Evolutionary conservation across 1,140 invertebrate genomes (phyloP).

Genomic region (Neotoxoptera formosana): DNA sequence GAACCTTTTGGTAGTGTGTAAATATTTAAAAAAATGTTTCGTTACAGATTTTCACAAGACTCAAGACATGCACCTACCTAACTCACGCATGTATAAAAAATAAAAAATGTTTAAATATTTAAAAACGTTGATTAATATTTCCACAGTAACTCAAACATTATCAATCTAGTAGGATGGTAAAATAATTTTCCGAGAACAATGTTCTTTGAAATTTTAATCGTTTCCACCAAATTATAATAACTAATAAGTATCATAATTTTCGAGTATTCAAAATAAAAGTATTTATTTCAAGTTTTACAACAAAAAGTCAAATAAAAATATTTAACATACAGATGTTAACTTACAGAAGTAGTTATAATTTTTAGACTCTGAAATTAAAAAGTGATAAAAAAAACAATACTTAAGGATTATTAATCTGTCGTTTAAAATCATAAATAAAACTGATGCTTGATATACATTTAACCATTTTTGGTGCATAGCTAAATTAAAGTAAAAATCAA

Average conservation of each 20-base stretch:
- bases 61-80: not conserved
- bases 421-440: not conserved
- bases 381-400: not conserved
- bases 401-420: not conserved
- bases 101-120: not conserved
- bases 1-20: not conserved
- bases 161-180: not conserved
- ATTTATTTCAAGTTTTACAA: too few relatives aligned
- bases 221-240: too few relatives aligned
- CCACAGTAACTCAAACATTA: not conserved
- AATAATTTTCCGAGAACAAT: not conserved
- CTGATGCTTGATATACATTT: not conserved
- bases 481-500: not conserved
- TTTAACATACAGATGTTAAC: too few relatives aligned
- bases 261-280: too few relatives aligned
- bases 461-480: not conserved
- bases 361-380: too few relatives aligned
- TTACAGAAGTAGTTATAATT: too few relatives aligned
- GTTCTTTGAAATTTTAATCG: not conserved
- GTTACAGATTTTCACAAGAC: not conserved
- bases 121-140: not conserved
- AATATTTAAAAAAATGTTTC: not conserved
- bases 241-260: not conserved
- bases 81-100: not conserved
- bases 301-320: too few relatives aligned